Conservation (phyloP, 2,113 vertebrate species). For the Albula glossodonta region DNA sequence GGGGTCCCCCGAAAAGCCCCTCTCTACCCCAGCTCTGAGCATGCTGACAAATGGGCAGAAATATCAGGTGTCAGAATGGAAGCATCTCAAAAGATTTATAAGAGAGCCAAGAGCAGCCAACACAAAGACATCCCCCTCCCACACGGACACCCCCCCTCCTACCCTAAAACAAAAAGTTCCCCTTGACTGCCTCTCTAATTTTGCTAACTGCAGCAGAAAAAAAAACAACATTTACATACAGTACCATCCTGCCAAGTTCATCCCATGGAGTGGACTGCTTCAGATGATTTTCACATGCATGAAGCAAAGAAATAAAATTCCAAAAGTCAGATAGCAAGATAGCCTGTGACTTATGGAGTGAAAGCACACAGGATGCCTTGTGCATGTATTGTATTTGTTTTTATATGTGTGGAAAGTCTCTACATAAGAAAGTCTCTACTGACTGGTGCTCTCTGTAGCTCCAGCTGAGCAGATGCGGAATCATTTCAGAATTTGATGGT, state of each 20-base stretch:
- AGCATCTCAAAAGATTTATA: conserved; percentile 52
- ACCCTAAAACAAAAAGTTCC: conserved; percentile 6
- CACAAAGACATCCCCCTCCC: conserved; percentile 47
- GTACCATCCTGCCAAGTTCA: neutral
- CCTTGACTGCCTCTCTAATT: conserved; percentile 40
- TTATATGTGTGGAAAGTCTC: neutral
- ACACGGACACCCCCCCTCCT: conserved; percentile 42
- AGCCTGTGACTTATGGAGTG: neutral
- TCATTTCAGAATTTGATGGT: too few species aligned
- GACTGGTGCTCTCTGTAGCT: neutral
- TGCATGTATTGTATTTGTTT: neutral
- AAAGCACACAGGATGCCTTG: neutral
- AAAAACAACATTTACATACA: conserved; percentile 39
- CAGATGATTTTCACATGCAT: neutral
- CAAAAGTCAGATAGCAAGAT: neutral
- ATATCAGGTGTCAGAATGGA: conserved; percentile 57
- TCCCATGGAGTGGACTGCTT: neutral
- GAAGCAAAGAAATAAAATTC: neutral
- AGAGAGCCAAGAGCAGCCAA: conserved; percentile 57
- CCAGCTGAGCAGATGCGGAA: neutral
- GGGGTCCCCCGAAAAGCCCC: conserved; percentile 31
- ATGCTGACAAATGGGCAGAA: conserved; percentile 63
- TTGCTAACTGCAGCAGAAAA: conserved; percentile 33
- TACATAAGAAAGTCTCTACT: neutral
- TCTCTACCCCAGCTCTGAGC: conserved; percentile 62